A percentile compares a stretch with the other conserved stretches of the same genome.
Evolutionary conservation across 2,113 vertebrate species (phyloP).

Genomic region (Coryphaenoides rupestris): DNA sequence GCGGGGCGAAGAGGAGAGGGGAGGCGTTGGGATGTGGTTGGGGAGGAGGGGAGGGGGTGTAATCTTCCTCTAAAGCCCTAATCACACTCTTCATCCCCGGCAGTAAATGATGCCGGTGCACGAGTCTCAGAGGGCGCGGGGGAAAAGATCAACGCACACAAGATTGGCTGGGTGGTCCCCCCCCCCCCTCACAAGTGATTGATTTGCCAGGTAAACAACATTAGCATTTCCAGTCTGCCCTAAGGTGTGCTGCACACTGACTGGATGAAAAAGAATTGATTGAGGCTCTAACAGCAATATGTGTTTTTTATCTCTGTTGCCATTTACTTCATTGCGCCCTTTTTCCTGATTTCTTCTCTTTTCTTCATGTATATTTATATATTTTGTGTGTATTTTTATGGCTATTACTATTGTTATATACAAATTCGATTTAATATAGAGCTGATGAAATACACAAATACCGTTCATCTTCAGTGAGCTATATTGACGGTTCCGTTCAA

Average conservation of each 20-base stretch:
- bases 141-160: slow-evolving; percentile 34
- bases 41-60: slow-evolving; percentile 24
- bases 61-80: slow-evolving; percentile 29
- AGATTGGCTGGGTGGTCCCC: slow-evolving; percentile 29
- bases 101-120: slow-evolving; percentile 38
- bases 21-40: slow-evolving; percentile 21
- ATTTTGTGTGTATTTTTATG: too few relatives aligned
- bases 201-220: slow-evolving; percentile 54
- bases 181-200: slow-evolving; percentile 36
- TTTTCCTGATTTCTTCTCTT: neutral
- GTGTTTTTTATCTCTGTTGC: neutral
- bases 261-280: slow-evolving; percentile 40
- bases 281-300: slow-evolving; percentile 18
- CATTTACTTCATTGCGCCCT: neutral
- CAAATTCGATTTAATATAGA: too few relatives aligned
- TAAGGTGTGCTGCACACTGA: slow-evolving; percentile 33
- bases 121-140: slow-evolving; percentile 30
- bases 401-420: too few relatives aligned
- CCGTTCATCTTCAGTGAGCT: too few relatives aligned
- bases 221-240: slow-evolving; percentile 50
- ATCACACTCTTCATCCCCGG: slow-evolving; percentile 27
- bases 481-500: too few relatives aligned
- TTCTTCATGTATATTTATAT: neutral
- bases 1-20: neutral
- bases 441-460: too few relatives aligned